phyloP scores from a whole-genome alignment of 1,140 invertebrate genomes.

The Antheraea mylitta region DNA sequence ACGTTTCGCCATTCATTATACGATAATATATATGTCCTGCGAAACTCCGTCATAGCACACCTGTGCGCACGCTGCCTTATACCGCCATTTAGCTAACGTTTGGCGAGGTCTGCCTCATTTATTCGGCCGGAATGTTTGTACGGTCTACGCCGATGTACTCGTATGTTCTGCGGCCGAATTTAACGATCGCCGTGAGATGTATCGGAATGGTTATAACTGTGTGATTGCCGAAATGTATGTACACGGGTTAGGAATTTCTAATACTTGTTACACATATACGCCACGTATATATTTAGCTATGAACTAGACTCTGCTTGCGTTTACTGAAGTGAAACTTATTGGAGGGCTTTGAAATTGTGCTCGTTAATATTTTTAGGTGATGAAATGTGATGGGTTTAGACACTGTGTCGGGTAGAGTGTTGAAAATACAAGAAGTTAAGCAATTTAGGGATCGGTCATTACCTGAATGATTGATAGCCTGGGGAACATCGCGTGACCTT shows the following conservation, averaged over 20 bases:
- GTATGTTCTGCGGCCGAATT: not conserved
- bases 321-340: too few relatives aligned
- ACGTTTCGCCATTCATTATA: not conserved
- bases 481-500: too few relatives aligned
- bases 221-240: not conserved
- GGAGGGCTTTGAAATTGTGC: too few relatives aligned
- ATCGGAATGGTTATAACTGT: not conserved
- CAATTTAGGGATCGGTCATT: too few relatives aligned
- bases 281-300: too few relatives aligned
- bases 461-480: too few relatives aligned
- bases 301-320: too few relatives aligned
- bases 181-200: constrained; percentile 6
- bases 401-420: too few relatives aligned
- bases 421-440: too few relatives aligned
- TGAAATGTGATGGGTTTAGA: too few relatives aligned
- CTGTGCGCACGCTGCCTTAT: not conserved
- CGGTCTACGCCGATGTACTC: not conserved
- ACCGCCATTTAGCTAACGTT: not conserved
- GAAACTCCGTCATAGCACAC: not conserved
- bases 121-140: not conserved
- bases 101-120: constrained; percentile 3
- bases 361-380: too few relatives aligned
- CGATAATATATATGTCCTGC: not conserved
- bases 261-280: too few relatives aligned
- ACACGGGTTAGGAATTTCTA: not conserved